Conservation (phyloP, 2,888 invertebrate genomes). For the Trissolcus japonicus region DNA sequence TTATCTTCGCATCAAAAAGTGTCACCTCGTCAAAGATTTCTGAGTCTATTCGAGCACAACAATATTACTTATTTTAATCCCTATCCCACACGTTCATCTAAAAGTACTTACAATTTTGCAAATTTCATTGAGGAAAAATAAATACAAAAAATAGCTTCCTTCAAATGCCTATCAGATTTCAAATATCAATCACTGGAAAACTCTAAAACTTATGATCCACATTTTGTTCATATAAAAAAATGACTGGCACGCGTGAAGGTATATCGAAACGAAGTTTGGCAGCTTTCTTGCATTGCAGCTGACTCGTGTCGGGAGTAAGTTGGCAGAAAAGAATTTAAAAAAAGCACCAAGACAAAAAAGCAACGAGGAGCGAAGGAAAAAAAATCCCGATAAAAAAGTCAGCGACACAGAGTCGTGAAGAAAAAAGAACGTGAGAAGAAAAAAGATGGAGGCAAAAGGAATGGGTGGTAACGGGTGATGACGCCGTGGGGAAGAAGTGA, state of each 20-base stretch:
- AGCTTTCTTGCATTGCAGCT: conserved; percentile 24
- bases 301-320: conserved; percentile 23
- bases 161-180: too few relatives aligned
- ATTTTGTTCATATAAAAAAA: too few relatives aligned
- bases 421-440: conserved; percentile 47
- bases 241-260: conserved; percentile 30
- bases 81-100: too few relatives aligned
- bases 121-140: too few relatives aligned
- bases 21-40: too few relatives aligned
- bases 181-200: too few relatives aligned
- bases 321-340: conserved; percentile 11
- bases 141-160: too few relatives aligned
- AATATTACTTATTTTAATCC: too few relatives aligned
- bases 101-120: too few relatives aligned
- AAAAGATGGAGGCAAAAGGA: conserved; percentile 17
- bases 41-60: too few relatives aligned
- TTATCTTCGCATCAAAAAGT: too few relatives aligned
- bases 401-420: conserved; percentile 15
- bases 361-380: conserved; percentile 19
- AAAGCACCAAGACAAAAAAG: neutral
- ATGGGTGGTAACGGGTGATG: conserved; percentile 28
- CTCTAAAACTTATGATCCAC: too few relatives aligned
- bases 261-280: conserved; percentile 30
- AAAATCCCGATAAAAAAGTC: conserved; percentile 14
- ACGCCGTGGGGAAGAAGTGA: conserved; percentile 45